Percentiles rank a stretch among this genome's conserved stretches.
These are phyloP conservation scores for Meliscaeva auricollis DNA, from an alignment of 2,888 invertebrate species.

Conservation along the genomic window DNA sequence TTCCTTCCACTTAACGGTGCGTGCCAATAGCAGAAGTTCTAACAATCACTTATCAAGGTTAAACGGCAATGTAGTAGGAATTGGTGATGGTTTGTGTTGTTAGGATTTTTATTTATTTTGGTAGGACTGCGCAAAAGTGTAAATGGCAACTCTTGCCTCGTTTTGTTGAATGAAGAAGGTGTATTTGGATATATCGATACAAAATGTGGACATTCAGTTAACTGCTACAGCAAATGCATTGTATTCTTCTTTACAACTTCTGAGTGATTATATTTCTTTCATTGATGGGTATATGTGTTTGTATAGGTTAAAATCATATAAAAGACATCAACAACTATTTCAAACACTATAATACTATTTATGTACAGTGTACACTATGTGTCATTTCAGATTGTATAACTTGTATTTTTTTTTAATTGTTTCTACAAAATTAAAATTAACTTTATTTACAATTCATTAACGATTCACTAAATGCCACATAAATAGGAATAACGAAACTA, in stretches of 20 bases:
- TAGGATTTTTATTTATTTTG: constrained; percentile 30
- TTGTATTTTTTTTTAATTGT: constrained; percentile 40
- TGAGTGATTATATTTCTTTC: background rate
- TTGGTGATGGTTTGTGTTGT: constrained; percentile 6
- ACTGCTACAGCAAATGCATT: constrained; percentile 48
- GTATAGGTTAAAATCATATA: constrained; percentile 20
- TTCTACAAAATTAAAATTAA: constrained; percentile 50
- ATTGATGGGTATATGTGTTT: background rate
- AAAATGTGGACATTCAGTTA: constrained; percentile 17
- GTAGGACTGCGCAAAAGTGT: constrained; percentile 40
- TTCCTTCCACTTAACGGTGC: constrained; percentile 23
- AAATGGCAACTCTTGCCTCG: constrained; percentile 1
- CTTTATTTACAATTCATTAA: constrained; percentile 57
- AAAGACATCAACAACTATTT: constrained; percentile 50
- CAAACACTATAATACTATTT: constrained; percentile 55
- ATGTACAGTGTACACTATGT: constrained; percentile 56
- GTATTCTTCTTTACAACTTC: constrained; percentile 1
- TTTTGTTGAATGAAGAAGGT: constrained; percentile 14
- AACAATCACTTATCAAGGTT: constrained; percentile 57
- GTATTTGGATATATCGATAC: constrained; percentile 43
- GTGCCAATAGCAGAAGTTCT: constrained; percentile 42
- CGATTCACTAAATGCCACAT: constrained; percentile 45
- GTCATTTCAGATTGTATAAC: constrained; percentile 23
- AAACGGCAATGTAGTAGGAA: constrained; percentile 24
- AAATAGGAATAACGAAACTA: constrained; percentile 7